Conservation (phyloP, 2,888 invertebrate species). For the Cerastis rubricosa region DNA sequence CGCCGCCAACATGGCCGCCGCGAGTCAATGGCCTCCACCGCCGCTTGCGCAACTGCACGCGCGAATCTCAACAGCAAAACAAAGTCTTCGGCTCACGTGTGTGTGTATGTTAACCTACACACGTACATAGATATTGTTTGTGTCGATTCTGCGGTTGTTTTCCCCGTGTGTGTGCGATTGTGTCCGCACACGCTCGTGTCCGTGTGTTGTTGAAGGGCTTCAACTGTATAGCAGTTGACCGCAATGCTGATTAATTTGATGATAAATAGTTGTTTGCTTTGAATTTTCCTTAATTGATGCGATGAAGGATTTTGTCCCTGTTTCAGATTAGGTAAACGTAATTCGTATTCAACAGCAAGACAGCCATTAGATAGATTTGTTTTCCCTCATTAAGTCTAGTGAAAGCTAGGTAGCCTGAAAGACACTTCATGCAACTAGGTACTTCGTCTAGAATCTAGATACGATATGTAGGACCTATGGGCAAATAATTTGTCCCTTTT, state of each 20-base stretch:
- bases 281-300: constrained; percentile 82
- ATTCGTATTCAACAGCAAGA: constrained; percentile 10
- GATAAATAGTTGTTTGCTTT: constrained; percentile 82
- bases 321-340: constrained; percentile 45
- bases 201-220: constrained; percentile 84
- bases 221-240: constrained; percentile 81
- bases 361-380: neutral
- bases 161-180: constrained; percentile 63
- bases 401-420: constrained; percentile 8
- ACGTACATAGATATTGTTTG: constrained; percentile 69
- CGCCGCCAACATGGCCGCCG: constrained; percentile 82
- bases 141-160: constrained; percentile 75
- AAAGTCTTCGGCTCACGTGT: constrained; percentile 78
- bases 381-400: neutral
- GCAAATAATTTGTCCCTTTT: neutral
- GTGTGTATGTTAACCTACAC: constrained; percentile 77
- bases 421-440: too few species aligned
- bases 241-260: constrained; percentile 86
- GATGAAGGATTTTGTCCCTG: constrained; percentile 75
- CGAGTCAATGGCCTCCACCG: constrained; percentile 89
- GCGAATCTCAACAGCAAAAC: constrained; percentile 90
- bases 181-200: constrained; percentile 54
- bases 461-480: neutral
- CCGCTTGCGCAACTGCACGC: constrained; percentile 90
- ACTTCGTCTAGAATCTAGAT: neutral